Base-by-base conservation (phyloP, 2,888 invertebrate species). In the Notodonta ziczac region DNA sequence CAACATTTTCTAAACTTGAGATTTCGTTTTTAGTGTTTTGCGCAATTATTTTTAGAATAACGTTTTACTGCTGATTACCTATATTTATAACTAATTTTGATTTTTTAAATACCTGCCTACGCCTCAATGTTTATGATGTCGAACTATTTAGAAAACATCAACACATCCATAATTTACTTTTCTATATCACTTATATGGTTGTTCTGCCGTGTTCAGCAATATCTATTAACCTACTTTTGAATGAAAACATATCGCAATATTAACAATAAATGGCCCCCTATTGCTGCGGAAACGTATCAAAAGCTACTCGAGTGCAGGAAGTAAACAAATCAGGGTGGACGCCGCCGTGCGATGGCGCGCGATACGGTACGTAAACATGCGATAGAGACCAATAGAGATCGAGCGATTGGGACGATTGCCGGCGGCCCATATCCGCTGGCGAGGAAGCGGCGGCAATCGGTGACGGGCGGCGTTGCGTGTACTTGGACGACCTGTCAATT, bases 251-350 rank as follows among this genome's bases (percentile, higher is more conserved):
- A 61, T 62, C 55, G 61, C 32, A 57, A 57, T 60, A 69, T 72
- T 64, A 67, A 57, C 59, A 64, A 60, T 58, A 70, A 72, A 72
- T 69, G 63, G 58, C 58, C 46, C 65, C 56, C 59, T 53, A 72
- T 72, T 72, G 55, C 67, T 69, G 24, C 73, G 67, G 67, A 73
- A 73, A 64, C 66, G 67, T 70, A 62, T 73, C 65, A 73, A 73
- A 75, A 73, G 75, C 65, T 73, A 75, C 75, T 73, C 51, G 55
- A 62, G 58, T 58, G 57, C 65, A 72, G 73, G 73, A 73, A 73
- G 67, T 64, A 54, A 60, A 53, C 57, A 60, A 52, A 52, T 52
- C 52, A 32, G 24, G 52, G 16, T 32, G 16, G 32, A 52, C 12
- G 12, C 32, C 12, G 52, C 52, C 8, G 10, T 10, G 35, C 32